These are phyloP conservation scores for Trachythela sp. DNA, from an alignment of 64 coral and sea anemone genomes.

Conservation along the genomic window DNA sequence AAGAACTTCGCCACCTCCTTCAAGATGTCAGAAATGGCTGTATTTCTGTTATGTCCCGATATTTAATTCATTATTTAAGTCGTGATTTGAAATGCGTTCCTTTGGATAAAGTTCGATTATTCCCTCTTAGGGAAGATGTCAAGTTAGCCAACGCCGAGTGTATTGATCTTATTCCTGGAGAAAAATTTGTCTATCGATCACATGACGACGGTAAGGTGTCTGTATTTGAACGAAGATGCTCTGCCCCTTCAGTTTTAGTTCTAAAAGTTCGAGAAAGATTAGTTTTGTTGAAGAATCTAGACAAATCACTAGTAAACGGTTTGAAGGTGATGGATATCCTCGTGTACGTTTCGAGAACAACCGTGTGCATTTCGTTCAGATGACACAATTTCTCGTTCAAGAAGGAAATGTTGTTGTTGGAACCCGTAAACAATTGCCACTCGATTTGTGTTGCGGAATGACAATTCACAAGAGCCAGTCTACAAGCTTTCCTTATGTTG, in stretches of 20 bases:
- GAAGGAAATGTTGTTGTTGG: not conserved
- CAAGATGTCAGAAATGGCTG: not conserved
- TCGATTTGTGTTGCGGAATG: constrained; percentile 15
- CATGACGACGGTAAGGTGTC: not conserved
- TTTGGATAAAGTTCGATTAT: not conserved
- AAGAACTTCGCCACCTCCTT: not conserved
- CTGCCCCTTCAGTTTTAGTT: not conserved
- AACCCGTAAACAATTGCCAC: not conserved
- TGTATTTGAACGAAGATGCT: constrained; percentile 5
- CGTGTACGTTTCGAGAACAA: constrained; percentile 26
- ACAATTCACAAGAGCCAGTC: constrained; percentile 37
- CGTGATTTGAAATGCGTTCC: not conserved
- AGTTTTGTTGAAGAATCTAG: constrained; percentile 24
- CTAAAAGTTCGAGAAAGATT: constrained; percentile 1
- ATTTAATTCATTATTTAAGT: not conserved
- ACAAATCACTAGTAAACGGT: constrained; percentile 7
- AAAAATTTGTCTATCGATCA: constrained; percentile 5
- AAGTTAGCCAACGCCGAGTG: not conserved
- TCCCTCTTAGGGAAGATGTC: not conserved
- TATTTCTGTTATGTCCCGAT: not conserved
- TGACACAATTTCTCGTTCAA: constrained; percentile 16
- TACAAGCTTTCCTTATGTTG: not conserved
- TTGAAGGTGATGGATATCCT: not conserved
- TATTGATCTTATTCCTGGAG: not conserved
- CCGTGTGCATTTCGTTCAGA: not conserved